A percentile compares a stretch with the other conserved stretches of the same genome.
These are phyloP conservation scores for Habroteleia sp. DNA, from an alignment of 2,888 invertebrate species.

Conservation along the genomic window DNA sequence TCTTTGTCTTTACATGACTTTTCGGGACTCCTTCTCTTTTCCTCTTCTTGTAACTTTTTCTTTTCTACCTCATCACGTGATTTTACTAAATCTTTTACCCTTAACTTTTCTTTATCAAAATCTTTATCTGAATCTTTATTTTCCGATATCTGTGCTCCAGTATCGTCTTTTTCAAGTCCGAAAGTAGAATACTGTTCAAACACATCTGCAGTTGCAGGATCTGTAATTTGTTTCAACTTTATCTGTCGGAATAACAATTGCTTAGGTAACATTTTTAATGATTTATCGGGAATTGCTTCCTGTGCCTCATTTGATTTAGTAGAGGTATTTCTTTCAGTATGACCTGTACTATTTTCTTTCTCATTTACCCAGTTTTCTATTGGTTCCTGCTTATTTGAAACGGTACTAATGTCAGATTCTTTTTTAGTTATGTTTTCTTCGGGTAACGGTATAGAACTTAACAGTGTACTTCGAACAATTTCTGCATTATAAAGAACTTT, in stretches of 20 bases:
- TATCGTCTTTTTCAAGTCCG: constrained; percentile 37
- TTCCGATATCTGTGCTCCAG: neutral
- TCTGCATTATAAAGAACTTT: constrained; percentile 23
- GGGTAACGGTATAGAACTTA: constrained; percentile 55
- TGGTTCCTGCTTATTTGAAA: constrained; percentile 19
- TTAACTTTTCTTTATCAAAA: constrained; percentile 2
- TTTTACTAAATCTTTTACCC: constrained; percentile 9
- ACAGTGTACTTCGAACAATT: constrained; percentile 14
- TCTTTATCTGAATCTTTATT: constrained; percentile 5
- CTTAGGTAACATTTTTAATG: constrained; percentile 74
- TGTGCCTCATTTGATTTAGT: constrained; percentile 4
- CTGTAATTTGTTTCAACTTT: constrained; percentile 40
- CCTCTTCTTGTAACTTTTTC: constrained; percentile 66
- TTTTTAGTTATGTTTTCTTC: constrained; percentile 25
- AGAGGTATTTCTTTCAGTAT: neutral
- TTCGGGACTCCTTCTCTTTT: no score
- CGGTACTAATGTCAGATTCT: no score
- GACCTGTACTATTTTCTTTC: neutral
- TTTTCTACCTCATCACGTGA: constrained; percentile 61
- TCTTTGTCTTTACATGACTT: constrained; percentile 70
- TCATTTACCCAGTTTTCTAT: constrained; percentile 1
- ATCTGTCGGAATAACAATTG: constrained; percentile 71
- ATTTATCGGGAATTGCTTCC: constrained; percentile 17
- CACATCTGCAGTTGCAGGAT: constrained; percentile 48
- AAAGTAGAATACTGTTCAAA: constrained; percentile 51